These are phyloP conservation scores for Magallana nippona DNA, from an alignment of 2,888 invertebrate genomes.

Conservation along the genomic window DNA sequence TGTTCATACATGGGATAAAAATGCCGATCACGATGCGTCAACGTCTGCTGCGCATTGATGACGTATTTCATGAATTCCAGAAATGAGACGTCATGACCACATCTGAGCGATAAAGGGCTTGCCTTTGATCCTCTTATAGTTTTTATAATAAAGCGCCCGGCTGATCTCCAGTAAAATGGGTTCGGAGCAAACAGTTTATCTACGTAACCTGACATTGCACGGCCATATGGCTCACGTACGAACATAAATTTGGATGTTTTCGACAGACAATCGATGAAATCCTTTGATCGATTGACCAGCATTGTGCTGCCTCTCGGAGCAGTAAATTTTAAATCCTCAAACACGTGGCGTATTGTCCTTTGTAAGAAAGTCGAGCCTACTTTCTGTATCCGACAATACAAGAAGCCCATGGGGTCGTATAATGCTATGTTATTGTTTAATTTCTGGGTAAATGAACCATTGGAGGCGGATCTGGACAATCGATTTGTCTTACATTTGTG, in stretches of 20 bases:
- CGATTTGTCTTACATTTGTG: not conserved
- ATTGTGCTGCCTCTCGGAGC: constrained; percentile 22
- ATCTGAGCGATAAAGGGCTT: constrained; percentile 37
- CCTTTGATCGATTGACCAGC: constrained; percentile 30
- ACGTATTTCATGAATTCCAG: constrained; percentile 63
- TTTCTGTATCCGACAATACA: constrained; percentile 70
- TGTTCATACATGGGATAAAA: constrained; percentile 61
- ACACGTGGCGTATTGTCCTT: constrained; percentile 46
- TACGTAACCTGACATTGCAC: constrained; percentile 66
- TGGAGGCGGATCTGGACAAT: not conserved
- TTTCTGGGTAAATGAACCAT: not conserved
- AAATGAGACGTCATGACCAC: constrained; percentile 68
- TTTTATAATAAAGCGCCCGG: constrained; percentile 55
- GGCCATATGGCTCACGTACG: constrained; percentile 65
- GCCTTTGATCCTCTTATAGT: constrained; percentile 45
- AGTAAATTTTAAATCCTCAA: constrained; percentile 47
- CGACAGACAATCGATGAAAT: constrained; percentile 44
- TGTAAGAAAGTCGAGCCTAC: constrained; percentile 69
- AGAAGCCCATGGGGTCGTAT: constrained; percentile 36
- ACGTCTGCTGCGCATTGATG: constrained; percentile 48
- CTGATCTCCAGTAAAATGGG: constrained; percentile 59
- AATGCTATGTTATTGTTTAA: constrained; percentile 23
- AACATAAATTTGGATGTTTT: constrained; percentile 62
- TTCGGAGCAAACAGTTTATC: constrained; percentile 70
- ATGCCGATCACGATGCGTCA: constrained; percentile 54